Base-by-base conservation (phyloP, 2,888 invertebrate species). In the Drosophila nr. perissopoda region DNA sequence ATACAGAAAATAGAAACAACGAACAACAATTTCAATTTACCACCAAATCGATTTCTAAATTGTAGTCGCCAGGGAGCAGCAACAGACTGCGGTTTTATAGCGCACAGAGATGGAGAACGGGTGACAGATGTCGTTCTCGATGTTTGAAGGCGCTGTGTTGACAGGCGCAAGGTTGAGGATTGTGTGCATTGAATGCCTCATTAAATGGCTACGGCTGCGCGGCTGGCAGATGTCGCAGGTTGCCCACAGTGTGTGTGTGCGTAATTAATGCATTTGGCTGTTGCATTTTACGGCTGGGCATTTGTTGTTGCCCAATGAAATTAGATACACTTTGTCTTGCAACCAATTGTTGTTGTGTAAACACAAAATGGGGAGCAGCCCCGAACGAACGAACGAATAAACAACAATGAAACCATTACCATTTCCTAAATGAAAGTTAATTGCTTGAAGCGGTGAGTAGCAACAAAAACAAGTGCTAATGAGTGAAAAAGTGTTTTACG, bases 221-320 rank as follows among this genome's bases (percentile, higher is more conserved):
- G n/a, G n/a, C 68, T 60, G 68, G 73, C 79, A 69, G 79, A 72
- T 70, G 82, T 81, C 70, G 82, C 83, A 80, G 74, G 80, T 86
- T 75, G 65, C 42, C 64, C 7, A 21, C 21, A 21, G 16, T 34
- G 16, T 49, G 62, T 67, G 79, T 78, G 72, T 64, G 76, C 82
- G 83, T 88, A 89, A 91, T 91, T 89, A 91, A 91, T 89, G 87
- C 84, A 79, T 84, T 80, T 74, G 68, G 77, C 79, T 82, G 81
- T 81, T 81, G 82, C 78, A 82, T 82, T 87, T 79, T 80, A 82
- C 79, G 83, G 83, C 74, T 71, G 53, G 38, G 64, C 82, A 74
- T 77, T 69, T 76, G 79, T 58, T 67, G 67, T 66, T 60, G 66
- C 72, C 65, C 74, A 73, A 74, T 85, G 88, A 87, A 88, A 88